Base-by-base conservation (phyloP, 2,888 invertebrate genomes). In the Chrysolina americana region DNA sequence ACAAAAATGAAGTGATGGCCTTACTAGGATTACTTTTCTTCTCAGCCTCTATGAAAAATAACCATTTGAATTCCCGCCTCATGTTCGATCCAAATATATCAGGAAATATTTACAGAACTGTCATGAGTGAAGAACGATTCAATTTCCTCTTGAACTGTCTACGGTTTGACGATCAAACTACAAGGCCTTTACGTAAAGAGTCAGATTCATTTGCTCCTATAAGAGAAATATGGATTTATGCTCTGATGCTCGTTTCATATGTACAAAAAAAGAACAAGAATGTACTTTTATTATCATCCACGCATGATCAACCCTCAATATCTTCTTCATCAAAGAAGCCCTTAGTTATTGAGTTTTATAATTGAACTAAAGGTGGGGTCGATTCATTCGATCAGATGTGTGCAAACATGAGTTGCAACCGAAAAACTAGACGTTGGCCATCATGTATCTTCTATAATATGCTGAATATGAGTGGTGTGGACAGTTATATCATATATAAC, bases 31-130 rank as follows among this genome's bases (percentile, higher is more conserved):
- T 53, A 19, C 19, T 53, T 53, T 53, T 53, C 21, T 53, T 53
- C 53, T 53, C 53, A 21, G 53, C 21, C 1, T 53, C 21, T 53
- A 19, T 53, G 21, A 53, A 53, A 53, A 53, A 53, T 53, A 21
- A 53, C 17, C 53, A 53, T 19, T 53, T 53, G 53, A 53, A 53
- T 19, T 53, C 3, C 13, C 19, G 21, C 21, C 53, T 53, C 53
- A 53, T 53, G 53, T 53, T 53, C 19, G 53, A 53, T 53, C 21
- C 53, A 53, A 53, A 53, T 53, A 19, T 53, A 53, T 21, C 21
- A 21, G 11, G 28, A 28, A 28, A 28, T 28, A 28, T 28, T 28
- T 28, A 28, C 5, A 28, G 28, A 28, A 3, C 28, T 28, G 28
- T 28, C 5, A 28, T 28, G 28, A 28, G 28, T 28, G 28, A 28